phyloP scores from a whole-genome alignment of 1,140 invertebrate species.

The Cyclina sinensis region DNA sequence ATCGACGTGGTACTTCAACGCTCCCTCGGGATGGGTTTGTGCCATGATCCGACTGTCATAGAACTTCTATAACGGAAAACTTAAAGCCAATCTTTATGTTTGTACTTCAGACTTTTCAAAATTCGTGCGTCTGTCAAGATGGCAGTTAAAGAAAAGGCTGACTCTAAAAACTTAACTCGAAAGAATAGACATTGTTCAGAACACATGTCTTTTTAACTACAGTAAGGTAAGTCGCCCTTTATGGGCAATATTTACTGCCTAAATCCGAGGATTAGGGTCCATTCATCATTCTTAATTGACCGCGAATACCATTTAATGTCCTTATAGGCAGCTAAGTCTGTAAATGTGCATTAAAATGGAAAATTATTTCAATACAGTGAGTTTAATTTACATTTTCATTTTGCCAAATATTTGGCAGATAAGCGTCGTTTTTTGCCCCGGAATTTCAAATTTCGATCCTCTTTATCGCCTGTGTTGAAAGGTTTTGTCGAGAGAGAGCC shows the following conservation, averaged over 20 bases:
- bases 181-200: too few species aligned
- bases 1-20: too few species aligned
- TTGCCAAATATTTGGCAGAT: not conserved
- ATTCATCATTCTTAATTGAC: not conserved
- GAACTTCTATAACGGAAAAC: too few species aligned
- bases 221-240: not conserved
- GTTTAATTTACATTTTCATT: constrained; percentile 28
- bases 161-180: too few species aligned
- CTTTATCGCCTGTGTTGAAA: constrained; percentile 1
- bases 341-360: constrained; percentile 37
- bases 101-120: too few species aligned
- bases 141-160: too few species aligned
- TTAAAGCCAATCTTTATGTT: too few species aligned
- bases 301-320: constrained; percentile 12
- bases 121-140: too few species aligned
- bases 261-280: not conserved
- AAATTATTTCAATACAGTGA: constrained; percentile 21
- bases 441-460: constrained; percentile 10
- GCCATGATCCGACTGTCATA: too few species aligned
- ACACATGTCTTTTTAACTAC: not conserved
- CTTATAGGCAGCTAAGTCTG: not conserved
- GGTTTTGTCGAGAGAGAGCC: not conserved
- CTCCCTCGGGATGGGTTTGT: too few species aligned
- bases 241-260: not conserved
- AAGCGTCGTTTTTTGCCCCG: not conserved